Conservation (phyloP, 2,797 vertebrate species). For the Xerus rutilus region DNA sequence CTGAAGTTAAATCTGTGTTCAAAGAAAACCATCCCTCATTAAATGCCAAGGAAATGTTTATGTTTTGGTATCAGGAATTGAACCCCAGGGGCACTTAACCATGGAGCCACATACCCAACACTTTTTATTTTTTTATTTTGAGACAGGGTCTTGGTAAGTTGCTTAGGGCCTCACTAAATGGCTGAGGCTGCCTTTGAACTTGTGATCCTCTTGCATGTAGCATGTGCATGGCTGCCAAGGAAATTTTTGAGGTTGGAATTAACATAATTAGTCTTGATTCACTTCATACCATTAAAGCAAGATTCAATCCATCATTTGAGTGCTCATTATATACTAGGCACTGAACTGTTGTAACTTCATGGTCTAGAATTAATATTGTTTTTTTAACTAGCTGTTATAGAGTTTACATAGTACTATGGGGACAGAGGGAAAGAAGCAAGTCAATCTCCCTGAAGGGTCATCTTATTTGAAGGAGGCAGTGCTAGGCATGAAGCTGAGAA, state of each 20-base stretch:
- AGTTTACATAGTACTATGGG: neutral
- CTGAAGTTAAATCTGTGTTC: constrained; percentile 49
- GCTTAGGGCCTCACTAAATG: too few relatives aligned
- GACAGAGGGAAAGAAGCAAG: neutral
- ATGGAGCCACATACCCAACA: too few relatives aligned
- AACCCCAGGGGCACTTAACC: too few relatives aligned
- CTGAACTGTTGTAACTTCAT: neutral
- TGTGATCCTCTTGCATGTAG: too few relatives aligned
- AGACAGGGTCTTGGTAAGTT: too few relatives aligned
- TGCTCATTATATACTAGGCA: constrained; percentile 6
- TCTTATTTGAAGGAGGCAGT: neutral
- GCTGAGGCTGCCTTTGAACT: too few relatives aligned
- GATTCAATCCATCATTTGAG: constrained; percentile 20
- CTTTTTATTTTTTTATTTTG: too few relatives aligned
- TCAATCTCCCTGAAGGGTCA: neutral
- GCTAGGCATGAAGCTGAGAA: neutral
- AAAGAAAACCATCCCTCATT: constrained; percentile 25
- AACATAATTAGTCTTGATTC: constrained; percentile 37
- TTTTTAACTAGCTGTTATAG: neutral
- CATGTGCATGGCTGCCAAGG: neutral
- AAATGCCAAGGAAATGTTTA: neutral
- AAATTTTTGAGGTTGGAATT: constrained; percentile 33
- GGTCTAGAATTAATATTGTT: constrained; percentile 1
- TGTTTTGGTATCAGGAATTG: too few relatives aligned
- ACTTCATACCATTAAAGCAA: constrained; percentile 38